phyloP scores from a whole-genome alignment of 1,140 invertebrate species.

The Periplaneta americana region DNA sequence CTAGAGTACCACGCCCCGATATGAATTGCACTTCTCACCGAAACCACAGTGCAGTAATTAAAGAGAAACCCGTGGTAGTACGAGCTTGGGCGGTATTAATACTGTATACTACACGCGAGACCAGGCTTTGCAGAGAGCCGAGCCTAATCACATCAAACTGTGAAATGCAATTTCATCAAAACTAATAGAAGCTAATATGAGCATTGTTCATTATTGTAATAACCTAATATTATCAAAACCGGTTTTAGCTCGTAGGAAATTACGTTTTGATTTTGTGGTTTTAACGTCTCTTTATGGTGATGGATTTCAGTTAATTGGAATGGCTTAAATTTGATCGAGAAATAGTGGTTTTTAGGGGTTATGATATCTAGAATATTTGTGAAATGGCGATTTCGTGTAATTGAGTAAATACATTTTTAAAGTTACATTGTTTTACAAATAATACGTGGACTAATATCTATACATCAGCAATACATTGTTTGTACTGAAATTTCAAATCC shows the following conservation, averaged over 20 bases:
- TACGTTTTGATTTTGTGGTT: neutral
- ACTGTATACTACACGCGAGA: neutral
- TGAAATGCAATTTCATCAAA: neutral
- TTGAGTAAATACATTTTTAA: neutral
- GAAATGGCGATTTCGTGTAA: neutral
- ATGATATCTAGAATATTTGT: neutral
- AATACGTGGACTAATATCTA: too few relatives aligned
- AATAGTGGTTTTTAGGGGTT: neutral
- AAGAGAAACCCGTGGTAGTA: too few relatives aligned
- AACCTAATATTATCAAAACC: neutral
- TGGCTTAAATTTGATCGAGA: neutral
- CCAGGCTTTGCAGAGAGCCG: neutral
- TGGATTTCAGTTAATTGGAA: neutral
- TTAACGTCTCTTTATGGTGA: neutral
- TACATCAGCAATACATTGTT: too few relatives aligned
- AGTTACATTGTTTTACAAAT: too few relatives aligned
- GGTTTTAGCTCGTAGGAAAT: neutral
- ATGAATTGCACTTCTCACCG: neutral
- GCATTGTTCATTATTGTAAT: neutral
- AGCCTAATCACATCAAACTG: neutral
- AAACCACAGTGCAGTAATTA: neutral
- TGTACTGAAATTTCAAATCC: too few relatives aligned
- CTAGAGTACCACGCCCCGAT: neutral
- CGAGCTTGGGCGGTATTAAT: neutral
- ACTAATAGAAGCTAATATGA: neutral